A percentile compares a stretch with the other conserved stretches of the same genome.
phyloP scores from a whole-genome alignment of 2,888 invertebrate species.

The Alentia gelatinosa region DNA sequence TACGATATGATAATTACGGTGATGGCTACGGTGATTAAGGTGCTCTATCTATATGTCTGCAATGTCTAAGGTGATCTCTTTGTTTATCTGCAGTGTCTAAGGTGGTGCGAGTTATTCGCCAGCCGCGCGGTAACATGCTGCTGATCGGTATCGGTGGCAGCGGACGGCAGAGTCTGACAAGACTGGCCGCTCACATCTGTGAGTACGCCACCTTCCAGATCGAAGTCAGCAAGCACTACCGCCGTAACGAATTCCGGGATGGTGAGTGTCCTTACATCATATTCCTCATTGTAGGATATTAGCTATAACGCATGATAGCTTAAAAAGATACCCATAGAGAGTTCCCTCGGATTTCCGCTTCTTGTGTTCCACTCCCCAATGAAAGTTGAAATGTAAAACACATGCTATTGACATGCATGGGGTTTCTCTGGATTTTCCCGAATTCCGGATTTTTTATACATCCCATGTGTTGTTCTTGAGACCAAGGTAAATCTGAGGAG shows the following conservation, averaged over 20 bases:
- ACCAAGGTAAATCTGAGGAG: no score
- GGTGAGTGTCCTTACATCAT: slow-evolving; percentile 69
- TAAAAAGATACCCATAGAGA: not conserved
- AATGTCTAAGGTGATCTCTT: no score
- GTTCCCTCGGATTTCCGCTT: not conserved
- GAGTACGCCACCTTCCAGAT: slow-evolving; percentile 90
- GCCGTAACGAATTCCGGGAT: slow-evolving; percentile 85
- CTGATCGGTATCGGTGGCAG: slow-evolving; percentile 93
- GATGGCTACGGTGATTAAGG: no score
- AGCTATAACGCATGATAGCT: no score
- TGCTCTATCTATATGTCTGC: no score
- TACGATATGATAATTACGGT: no score
- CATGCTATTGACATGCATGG: not conserved
- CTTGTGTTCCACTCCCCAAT: not conserved
- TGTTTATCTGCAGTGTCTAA: slow-evolving; percentile 84
- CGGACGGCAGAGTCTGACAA: slow-evolving; percentile 90
- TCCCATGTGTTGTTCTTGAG: no score
- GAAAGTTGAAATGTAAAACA: not conserved
- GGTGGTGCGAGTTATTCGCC: slow-evolving; percentile 91
- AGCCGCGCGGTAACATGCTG: slow-evolving; percentile 90
- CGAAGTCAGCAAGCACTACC: slow-evolving; percentile 89
- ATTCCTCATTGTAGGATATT: not conserved
- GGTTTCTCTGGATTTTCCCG: no score
- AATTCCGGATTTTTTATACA: no score
- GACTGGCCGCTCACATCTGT: slow-evolving; percentile 89